phyloP scores from a whole-genome alignment of 2,888 invertebrate genomes.

The Xylota segnis region DNA sequence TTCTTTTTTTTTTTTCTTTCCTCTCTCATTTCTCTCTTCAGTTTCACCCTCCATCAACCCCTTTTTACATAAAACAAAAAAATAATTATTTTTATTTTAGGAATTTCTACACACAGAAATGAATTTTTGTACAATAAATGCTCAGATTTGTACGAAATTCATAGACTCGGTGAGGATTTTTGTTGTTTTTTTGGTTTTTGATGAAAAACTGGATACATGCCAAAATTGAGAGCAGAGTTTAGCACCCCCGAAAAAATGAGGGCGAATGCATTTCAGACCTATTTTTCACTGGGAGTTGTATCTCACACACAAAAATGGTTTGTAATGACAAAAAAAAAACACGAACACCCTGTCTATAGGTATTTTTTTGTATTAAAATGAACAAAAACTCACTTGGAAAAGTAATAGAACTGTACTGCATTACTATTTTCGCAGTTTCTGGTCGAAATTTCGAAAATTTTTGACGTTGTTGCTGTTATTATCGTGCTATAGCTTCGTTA shows the following conservation, averaged over 20 bases:
- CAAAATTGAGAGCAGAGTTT: constrained; percentile 49
- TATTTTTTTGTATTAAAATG: not conserved
- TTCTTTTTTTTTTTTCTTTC: constrained; percentile 44
- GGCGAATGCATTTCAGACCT: constrained; percentile 37
- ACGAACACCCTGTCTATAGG: not conserved
- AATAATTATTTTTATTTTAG: constrained; percentile 40
- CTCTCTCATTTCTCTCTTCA: not conserved
- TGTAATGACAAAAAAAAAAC: not conserved
- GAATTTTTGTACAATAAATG: constrained; percentile 27
- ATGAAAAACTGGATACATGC: constrained; percentile 60
- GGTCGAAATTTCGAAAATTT: not conserved
- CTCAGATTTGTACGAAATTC: constrained; percentile 2
- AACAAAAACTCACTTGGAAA: constrained; percentile 53
- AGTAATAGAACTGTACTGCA: constrained; percentile 28
- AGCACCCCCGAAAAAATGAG: constrained; percentile 35
- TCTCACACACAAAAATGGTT: not conserved
- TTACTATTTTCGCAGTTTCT: constrained; percentile 33
- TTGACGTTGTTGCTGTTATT: constrained; percentile 60
- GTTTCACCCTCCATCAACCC: constrained; percentile 35
- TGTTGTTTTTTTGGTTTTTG: not conserved
- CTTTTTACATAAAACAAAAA: constrained; percentile 48
- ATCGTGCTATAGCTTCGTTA: constrained; percentile 50
- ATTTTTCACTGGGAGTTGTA: constrained; percentile 27
- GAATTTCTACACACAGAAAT: constrained; percentile 55
- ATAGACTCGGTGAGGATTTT: not conserved